Evolutionary conservation across 2,888 invertebrate species (phyloP).

Genomic region (Minunthozetes semirufus): DNA sequence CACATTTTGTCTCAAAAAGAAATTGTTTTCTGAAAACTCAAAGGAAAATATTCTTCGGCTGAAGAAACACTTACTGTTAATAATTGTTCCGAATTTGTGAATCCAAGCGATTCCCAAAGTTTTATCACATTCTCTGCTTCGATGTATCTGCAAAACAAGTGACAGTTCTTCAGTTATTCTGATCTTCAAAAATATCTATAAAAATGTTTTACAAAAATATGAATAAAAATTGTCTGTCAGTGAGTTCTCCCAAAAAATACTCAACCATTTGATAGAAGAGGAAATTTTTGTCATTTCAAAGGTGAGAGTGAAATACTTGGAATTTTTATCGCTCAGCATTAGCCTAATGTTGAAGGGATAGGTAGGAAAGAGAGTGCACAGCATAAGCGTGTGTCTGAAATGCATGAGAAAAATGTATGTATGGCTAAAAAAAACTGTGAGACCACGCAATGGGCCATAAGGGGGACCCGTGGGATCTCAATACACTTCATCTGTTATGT

Average conservation of each 20-base stretch:
- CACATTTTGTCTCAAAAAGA: no score
- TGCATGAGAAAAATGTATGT: constrained; percentile 19
- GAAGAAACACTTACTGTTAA: constrained; percentile 39
- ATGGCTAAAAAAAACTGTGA: not conserved
- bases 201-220: not conserved
- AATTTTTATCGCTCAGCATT: not conserved
- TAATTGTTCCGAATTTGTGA: constrained; percentile 46
- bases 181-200: not conserved
- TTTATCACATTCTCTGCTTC: constrained; percentile 47
- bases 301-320: constrained; percentile 6
- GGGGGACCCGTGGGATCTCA: constrained; percentile 22
- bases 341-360: no score
- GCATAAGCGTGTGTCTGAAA: not conserved
- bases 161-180: not conserved
- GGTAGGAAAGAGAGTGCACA: not conserved
- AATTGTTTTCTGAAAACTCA: no score
- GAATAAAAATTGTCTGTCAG: not conserved
- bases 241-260: not conserved
- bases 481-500: not conserved
- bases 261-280: not conserved
- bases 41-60: not conserved
- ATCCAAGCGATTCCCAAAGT: constrained; percentile 48
- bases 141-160: constrained; percentile 45
- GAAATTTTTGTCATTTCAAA: constrained; percentile 10
- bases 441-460: constrained; percentile 12